Evolutionary conservation across 2,888 invertebrate genomes (phyloP), one percentile per base, ranked within the genome.

Genomic region (Ditylenchus weischeri): DNA sequence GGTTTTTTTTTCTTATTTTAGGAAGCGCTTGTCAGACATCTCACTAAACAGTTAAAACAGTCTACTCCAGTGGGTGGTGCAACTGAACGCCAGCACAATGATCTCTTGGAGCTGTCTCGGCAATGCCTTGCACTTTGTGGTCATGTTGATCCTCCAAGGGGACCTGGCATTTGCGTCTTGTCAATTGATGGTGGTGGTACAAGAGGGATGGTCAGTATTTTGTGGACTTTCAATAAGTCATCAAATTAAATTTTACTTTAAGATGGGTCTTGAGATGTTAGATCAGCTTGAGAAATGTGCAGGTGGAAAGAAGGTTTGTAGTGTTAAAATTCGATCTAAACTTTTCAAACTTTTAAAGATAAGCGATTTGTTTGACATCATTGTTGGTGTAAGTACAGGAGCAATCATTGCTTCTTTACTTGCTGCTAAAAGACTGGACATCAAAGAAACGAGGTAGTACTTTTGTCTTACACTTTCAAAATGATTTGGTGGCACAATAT

Each of bases 161-260:
- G 71, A 18, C 19, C 87, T 38, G 92, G 93, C 0, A 89, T 92
- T 59, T 87, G 90, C 80, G 88, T 93, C 65, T 86, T 93, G 62
- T 87, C 91, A 0, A 90, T 93, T 77, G 93, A 93, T 85, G 93
- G 93, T 3, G 93, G 93, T 57, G 93, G 93, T 60, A 89, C 91
- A 19, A 72, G 92, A 70, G 92, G 92, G n/a, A 86, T 93, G 71
- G 54, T 54, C 21, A 8, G 29, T 54, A 29, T 10, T 54, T 10
- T 54, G 11, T 87, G 91, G 71, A 90, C 91, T 5, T 88, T 93
- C 70, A 90, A 91, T 84, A 88, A 92, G 83, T 62, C 18, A 29
- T 51, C 19, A 36, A 7, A 35, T 7, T 10, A 51, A 51, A 1
- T 23, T 43, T 43, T 43, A 43, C 18, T 38, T 43, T 18, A 15